Evolutionary conservation across 2,797 vertebrate genomes (phyloP).

Genomic region (Myotis findleyi): DNA sequence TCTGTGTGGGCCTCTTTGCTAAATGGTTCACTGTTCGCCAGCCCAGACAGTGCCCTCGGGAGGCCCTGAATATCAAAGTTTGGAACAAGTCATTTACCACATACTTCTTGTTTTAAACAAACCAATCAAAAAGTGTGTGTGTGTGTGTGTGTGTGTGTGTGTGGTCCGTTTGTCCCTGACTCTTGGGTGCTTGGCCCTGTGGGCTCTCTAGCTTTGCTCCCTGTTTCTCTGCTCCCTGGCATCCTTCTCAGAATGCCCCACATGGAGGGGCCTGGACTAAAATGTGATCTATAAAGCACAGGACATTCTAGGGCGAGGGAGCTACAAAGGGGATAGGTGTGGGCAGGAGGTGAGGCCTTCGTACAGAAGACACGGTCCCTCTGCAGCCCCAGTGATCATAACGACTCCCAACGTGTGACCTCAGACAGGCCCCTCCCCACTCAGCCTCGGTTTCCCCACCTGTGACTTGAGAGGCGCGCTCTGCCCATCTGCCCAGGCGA

Average conservation of each 20-base stretch:
- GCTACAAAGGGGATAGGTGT: neutral
- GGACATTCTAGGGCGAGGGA: neutral
- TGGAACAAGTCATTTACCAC: neutral
- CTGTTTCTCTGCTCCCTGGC: neutral
- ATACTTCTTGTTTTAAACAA: neutral
- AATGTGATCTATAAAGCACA: neutral
- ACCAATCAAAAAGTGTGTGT: neutral
- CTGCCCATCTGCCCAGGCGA: slow-evolving; percentile 29
- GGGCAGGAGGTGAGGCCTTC: neutral
- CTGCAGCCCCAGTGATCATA: neutral
- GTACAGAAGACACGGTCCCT: neutral
- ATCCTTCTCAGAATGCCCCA: neutral
- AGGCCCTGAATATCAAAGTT: neutral
- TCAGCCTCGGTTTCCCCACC: slow-evolving; percentile 1
- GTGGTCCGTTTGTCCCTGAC: neutral
- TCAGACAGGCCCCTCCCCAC: neutral
- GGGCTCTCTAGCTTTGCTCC: neutral
- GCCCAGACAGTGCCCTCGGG: neutral
- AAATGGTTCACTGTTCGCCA: neutral
- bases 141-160: neutral
- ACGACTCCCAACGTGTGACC: neutral
- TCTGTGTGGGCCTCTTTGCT: neutral
- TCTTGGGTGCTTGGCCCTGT: accelerated
- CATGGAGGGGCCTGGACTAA: neutral
- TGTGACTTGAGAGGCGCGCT: neutral